Evolutionary conservation across 2,797 vertebrate species (phyloP), one percentile per base, ranked within the genome.

Genomic region (Mallotus villosus): DNA sequence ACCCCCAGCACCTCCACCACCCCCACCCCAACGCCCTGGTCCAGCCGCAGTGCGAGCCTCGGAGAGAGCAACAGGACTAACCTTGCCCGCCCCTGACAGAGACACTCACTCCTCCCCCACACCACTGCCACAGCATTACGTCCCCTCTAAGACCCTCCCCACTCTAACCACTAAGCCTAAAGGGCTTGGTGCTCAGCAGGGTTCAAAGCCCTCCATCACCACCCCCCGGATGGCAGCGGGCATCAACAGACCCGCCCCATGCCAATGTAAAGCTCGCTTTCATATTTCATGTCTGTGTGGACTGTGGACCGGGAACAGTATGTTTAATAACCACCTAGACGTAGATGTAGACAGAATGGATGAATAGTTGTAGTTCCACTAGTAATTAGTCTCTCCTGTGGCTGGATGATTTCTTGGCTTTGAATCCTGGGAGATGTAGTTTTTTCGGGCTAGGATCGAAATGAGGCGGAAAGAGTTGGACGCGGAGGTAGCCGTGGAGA

Each of bases 261-360:
- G 93, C 84, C 89, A 82, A 72, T 93, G 91, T 90, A 91, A 89
- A 88, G 81, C 78, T 75, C 73, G 83, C 84, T 86, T 84, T 90
- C 87, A 90, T 78, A 80, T 87, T 90, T 80, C 82, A 80, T 94
- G 94, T 91, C 88, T 90, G 76, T 95, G 93, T 89, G 92, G 6
- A 92, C 82, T 88, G 88, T 86, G 92, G 83, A 24, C 93, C 76
- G 90, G 89, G 82, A 90, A 90, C 89, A 92, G 95, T 97, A 97
- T 90, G 95, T 96, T 77, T 85, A 71, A 17, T 76, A 75, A 87
- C 87, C 41, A 71, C 73, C 61, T 91, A 92, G 81, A 74, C 67
- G 72, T 95, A 93, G 91, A 91, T 67, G 72, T 95, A 93, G 91
- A 91, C 51, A 17, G 16, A 55, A 55, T n/a, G 51, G 51, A 55